Evolutionary conservation across 2,888 invertebrate genomes (phyloP), one percentile per base, ranked within the genome.

Genomic region (Temnothorax rugatulus): DNA sequence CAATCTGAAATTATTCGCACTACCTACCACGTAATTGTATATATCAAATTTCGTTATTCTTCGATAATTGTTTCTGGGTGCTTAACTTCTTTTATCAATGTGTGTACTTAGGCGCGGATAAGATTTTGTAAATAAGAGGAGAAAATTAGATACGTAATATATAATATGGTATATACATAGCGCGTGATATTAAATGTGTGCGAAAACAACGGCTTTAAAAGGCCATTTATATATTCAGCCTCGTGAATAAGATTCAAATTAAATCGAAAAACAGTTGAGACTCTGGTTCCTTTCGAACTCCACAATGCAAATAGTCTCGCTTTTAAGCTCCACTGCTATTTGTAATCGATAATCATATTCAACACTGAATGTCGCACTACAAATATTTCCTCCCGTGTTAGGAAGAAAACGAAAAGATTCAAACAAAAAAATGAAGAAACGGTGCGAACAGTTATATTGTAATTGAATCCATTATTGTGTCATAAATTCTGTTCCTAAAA

Each of bases 61-160:
- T 34, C 7, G 5, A 34, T 34, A 34, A 34, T 7, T 34, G 34
- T 34, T 34, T 34, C 34, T 34, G 34, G 7, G 5, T 34, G 34
- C 7, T 34, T 34, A 34, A 34, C 34, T 34, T 7, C 29, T 34
- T 34, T 34, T 34, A 1, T 34, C 34, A 34, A 44, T 41, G 41
- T 8, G 4, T 13, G 44, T 50, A 50, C 50, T 18, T 76, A 76
- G 66, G 9, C 15, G 57, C 34, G 34, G 11, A 59, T 77, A 75
- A 54, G 41, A 44, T 77, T 77, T 77, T 77, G 66, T 77, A 66
- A 77, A 77, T 66, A 77, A 66, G 41, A 64, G 18, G 11, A 75
- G 21, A 18, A 64, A 18, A 76, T 38, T 76, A 76, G 44, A 63
- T 52, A 64, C 41, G n/a, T 77, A 66, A 76, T 50, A 38, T 64